Evolutionary conservation across 2,797 vertebrate genomes (phyloP).

Genomic region (Mus spretus): DNA sequence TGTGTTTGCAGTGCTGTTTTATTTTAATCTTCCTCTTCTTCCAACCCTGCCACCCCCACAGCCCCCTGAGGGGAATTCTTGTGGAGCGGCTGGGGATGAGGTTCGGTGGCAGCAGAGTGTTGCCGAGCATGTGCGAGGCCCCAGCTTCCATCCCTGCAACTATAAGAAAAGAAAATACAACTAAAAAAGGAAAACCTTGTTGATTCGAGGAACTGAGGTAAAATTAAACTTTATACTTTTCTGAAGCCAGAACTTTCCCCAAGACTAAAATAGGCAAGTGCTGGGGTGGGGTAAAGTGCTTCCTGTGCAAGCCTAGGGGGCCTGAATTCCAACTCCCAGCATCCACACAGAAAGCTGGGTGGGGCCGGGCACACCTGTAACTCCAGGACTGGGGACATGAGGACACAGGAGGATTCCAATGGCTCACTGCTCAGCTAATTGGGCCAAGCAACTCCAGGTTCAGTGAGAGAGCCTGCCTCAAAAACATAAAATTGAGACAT

Average conservation of each 20-base stretch:
- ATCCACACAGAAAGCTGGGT: not conserved
- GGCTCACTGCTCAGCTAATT: not conserved
- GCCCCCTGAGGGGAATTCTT: not conserved
- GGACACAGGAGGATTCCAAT: not conserved
- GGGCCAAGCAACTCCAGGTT: not conserved
- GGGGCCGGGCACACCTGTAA: too few relatives aligned
- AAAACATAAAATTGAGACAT: not conserved
- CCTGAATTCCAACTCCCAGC: not conserved
- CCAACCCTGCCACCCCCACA: not conserved
- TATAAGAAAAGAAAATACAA: not conserved
- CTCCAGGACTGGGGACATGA: not conserved
- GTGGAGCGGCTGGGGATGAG: not conserved
- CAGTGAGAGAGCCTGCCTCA: not conserved
- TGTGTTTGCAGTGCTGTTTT: conserved; percentile 8
- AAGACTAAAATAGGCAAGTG: conserved; percentile 52
- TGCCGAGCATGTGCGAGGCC: not conserved
- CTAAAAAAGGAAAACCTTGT: conserved; percentile 3
- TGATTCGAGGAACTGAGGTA: conserved; percentile 49
- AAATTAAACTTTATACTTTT: conserved; percentile 20
- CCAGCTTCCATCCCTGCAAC: not conserved
- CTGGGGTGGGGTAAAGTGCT: not conserved
- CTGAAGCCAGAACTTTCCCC: conserved; percentile 61
- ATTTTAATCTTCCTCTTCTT: not conserved
- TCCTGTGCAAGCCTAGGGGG: too few relatives aligned
- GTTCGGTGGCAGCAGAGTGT: not conserved